Evolutionary conservation across 2,888 invertebrate genomes (phyloP), one percentile per base, ranked within the genome.

Genomic region (Pomacea canaliculata): DNA sequence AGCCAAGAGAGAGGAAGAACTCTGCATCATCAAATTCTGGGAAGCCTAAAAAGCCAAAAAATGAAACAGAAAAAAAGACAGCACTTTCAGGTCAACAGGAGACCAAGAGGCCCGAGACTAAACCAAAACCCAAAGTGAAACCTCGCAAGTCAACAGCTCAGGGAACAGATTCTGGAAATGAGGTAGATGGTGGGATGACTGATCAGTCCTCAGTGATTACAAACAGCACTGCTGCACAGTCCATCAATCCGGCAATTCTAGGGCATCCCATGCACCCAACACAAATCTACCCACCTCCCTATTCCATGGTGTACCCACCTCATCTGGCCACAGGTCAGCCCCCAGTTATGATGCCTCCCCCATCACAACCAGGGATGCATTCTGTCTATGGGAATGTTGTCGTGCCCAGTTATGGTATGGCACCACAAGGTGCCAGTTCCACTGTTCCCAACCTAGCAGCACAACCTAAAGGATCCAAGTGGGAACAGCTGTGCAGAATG

Each of bases 401-500:
- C 76, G 68, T 74, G 27, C 27, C 78, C 65, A 76, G 72, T 79
- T 70, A 78, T 60, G 65, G 76, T 71, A 8, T 76, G 66, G 37
- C 70, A 59, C 56, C 80, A 13, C 73, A 78, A 16, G 76, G 81
- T 71, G 80, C 81, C 10, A 73, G 74, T 23, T 85, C 83, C 48
- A 85, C 87, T 23, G 59, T 18, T 12, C 72, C 79, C 19, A 76
- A 56, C 51, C 71, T 68, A n/a, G 76, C 83, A 8, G 72, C 79
- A 19, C 76, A 82, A 70, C 81, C 81, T 2, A 70, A 77, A 27
- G 85, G 83, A 49, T 87, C 88, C 66, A 87, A 86, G 70, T 88
- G 88, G 88, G 87, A 88, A 51, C 76, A 84, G 78, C 75, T 88
- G 23, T 84, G 85, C 78, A 83, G 83, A 46, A 77, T 88, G 71